Evolutionary conservation across 2,113 vertebrate genomes (phyloP), one percentile per base, ranked within the genome.

Genomic region (Python bivittatus): DNA sequence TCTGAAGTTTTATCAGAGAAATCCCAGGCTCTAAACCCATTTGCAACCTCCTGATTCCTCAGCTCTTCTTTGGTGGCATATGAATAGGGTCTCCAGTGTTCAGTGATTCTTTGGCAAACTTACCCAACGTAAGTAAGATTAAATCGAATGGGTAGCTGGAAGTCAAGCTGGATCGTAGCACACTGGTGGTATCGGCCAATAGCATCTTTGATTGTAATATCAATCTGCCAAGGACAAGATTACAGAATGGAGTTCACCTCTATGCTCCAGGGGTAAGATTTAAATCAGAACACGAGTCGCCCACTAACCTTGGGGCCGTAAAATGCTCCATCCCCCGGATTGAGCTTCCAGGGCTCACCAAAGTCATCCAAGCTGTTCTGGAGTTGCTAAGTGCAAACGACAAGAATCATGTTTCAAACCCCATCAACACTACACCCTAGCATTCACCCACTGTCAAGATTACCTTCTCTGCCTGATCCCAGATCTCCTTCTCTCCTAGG

Each of bases 151-250:
- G 99, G 99, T 15, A 99, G 97, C 91, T 99, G 99, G 96, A 99
- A 99, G 97, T 99, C 99, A 91, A 99, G 98, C 42, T 99, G 99
- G 95, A 99, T 98, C 84, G 99, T 99, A 79, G 98, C 99, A 96
- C 99, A 99, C 1, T 99, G 99, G 96, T 99, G 99, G 96, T 99
- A 98, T 72, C 98, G 98, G 52, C 99, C 99, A 91, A 99, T 98
- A 10, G 99, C 99, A 92, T 99, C 99, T 97, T 98, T 98, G 96
- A 99, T 99, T 93, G 98, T 98, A 96, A 99, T 98, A 96, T 99
- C 99, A 92, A 99, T 99, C 99, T 99, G 97, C 42, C 95, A 96
- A 95, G 88, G 53, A 93, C 95, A 96, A 61, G 79, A 91, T 93
- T 93, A 89, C 92, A 53, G 13, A 17, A 88, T 0, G 60, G 29